These are phyloP conservation scores for Orchesella cincta DNA, from an alignment of 1,140 invertebrate species.

Conservation along the genomic window DNA sequence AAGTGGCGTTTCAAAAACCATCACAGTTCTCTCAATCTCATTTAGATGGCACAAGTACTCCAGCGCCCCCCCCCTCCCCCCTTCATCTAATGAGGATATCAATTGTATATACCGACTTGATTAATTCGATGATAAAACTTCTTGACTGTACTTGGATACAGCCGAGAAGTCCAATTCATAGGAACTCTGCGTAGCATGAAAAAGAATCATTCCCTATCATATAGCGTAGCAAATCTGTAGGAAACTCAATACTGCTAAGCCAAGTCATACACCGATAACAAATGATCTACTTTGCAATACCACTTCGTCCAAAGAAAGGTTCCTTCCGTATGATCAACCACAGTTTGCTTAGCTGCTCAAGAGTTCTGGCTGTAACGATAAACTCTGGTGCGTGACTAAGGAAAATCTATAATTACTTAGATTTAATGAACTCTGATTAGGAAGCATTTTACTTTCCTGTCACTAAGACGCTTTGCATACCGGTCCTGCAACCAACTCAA, in stretches of 20 bases:
- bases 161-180: conserved; percentile 53
- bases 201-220: too few species aligned
- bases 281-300: too few species aligned
- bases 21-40: conserved; percentile 58
- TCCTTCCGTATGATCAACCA: conserved; percentile 63
- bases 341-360: conserved; percentile 64
- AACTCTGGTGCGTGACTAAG: conserved; percentile 68
- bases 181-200: conserved; percentile 55
- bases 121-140: conserved; percentile 53
- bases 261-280: too few species aligned
- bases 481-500: conserved; percentile 65
- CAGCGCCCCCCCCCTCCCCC: too few species aligned
- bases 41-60: conserved; percentile 40
- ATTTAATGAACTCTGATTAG: too few species aligned
- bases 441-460: too few species aligned
- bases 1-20: conserved; percentile 79
- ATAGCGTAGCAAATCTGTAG: too few species aligned
- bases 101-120: conserved; percentile 54
- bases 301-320: conserved; percentile 62
- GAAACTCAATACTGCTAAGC: too few species aligned
- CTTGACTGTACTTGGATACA: conserved; percentile 53
- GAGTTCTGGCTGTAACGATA: conserved; percentile 71
- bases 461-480: conserved; percentile 72
- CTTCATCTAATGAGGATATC: conserved; percentile 61
- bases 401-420: too few species aligned